Base-by-base conservation (phyloP, 2,113 vertebrate genomes). In the Pseudopipra pipra region DNA sequence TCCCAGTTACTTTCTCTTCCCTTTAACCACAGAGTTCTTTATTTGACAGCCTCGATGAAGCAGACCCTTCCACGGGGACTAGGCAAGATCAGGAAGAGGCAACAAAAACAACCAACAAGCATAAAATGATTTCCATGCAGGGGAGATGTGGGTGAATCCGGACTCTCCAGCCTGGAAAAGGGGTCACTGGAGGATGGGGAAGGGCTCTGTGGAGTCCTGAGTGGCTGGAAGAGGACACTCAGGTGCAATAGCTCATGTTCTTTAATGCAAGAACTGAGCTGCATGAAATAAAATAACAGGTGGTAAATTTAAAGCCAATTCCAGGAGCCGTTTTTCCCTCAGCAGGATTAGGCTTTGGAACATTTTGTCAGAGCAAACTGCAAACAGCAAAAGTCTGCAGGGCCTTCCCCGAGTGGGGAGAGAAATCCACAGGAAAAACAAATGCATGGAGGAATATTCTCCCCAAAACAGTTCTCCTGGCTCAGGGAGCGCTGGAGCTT, bases 321-420 rank as follows among this genome's bases (percentile, higher is more conserved):
- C 35, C 59, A 31, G 68, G 39, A 73, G 33, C 7, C 9, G 2
- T 61, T 84, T 73, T 51, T 70, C 55, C 19, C 46, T 66, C 65
- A 33, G 24, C 31, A 58, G 56, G 82, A 88, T 87, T 88, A 71
- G 82, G 67, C 61, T 85, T 39, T 9, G 74, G 93, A 92, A 92
- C 70, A 71, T 71, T 56, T 49, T 90, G 74, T 74, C 78, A 49
- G 46, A 65, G 33, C 1, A 30, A 74, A 20, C 33, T 35, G 59
- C 89, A 73, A 52, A 70, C 6, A 1, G 14, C 52, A 17, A 15
- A 77, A 65, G 9, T 21, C 85, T 52, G 68, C 85, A 77, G 82
- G n/a, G 46, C 30, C 21, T 74, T 41, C 31, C 19, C 16, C 0
- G 0, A 47, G 58, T 2, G 8, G 59, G 5, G 22, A 46, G 56